Conservation (phyloP, 2,888 invertebrate species). For the Tetragonula carbonaria region DNA sequence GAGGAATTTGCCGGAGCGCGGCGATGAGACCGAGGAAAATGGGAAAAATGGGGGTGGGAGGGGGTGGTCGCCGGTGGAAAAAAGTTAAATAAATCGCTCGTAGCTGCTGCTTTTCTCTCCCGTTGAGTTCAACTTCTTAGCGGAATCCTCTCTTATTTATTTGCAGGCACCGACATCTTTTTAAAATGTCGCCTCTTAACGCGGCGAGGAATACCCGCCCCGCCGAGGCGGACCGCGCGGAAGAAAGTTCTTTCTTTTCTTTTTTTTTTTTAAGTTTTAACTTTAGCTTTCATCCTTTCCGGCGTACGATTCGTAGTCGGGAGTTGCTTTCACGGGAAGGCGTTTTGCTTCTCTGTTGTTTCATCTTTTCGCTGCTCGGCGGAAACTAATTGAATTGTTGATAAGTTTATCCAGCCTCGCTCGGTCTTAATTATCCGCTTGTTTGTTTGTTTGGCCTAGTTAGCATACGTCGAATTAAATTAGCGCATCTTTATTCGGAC, state of each 20-base stretch:
- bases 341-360: conserved; percentile 1
- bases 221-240: conserved; percentile 19
- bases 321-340: not conserved
- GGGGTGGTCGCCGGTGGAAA: conserved; percentile 64
- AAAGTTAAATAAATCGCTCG: conserved; percentile 74
- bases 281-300: conserved; percentile 32
- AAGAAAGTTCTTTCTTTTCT: not conserved
- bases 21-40: conserved; percentile 71
- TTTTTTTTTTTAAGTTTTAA: conserved; percentile 39
- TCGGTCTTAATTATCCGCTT: not conserved
- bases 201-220: conserved; percentile 26
- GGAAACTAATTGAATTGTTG: conserved; percentile 27
- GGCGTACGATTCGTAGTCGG: not conserved
- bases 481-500: not conserved
- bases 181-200: conserved; percentile 54
- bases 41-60: conserved; percentile 30
- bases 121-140: conserved; percentile 62
- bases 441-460: not conserved
- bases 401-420: not conserved
- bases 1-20: conserved; percentile 67
- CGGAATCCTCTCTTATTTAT: conserved; percentile 73
- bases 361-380: not conserved
- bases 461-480: not conserved
- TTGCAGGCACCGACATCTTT: conserved; percentile 60
- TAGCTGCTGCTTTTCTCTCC: conserved; percentile 43